phyloP scores from a whole-genome alignment of 1,140 invertebrate genomes.

The Eciton burchellii region DNA sequence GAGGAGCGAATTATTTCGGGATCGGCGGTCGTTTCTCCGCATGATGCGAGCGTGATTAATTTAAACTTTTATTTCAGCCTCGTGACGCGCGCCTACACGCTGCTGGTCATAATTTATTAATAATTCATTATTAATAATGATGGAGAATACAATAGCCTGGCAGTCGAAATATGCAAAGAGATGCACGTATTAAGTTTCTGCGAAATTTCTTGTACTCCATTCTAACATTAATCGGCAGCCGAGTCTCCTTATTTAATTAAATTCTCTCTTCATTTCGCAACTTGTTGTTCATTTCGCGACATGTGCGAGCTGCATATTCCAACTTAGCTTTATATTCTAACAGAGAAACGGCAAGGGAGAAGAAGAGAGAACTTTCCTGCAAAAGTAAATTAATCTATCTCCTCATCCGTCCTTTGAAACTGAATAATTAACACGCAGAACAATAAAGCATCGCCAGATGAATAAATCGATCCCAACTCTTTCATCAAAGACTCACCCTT shows the following conservation, averaged over 20 bases:
- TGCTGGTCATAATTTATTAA: not conserved
- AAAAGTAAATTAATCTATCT: not conserved
- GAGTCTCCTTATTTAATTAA: too few species aligned
- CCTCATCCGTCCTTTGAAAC: not conserved
- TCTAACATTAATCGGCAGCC: too few species aligned
- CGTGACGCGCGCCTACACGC: not conserved
- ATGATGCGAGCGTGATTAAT: not conserved
- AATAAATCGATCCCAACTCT: not conserved
- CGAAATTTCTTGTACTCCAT: too few species aligned
- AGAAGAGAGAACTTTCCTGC: not conserved
- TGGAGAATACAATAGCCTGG: not conserved
- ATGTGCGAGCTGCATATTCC: not conserved
- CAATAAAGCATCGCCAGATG: not conserved
- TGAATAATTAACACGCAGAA: not conserved
- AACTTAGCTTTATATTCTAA: too few species aligned
- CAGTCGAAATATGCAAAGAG: too few species aligned
- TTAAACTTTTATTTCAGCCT: not conserved
- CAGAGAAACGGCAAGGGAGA: too few species aligned
- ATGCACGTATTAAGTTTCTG: too few species aligned
- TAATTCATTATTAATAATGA: conserved; percentile 10
- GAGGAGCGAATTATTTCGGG: not conserved
- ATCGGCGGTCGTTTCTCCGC: not conserved
- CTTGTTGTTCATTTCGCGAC: not conserved
- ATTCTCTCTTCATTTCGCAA: not conserved
- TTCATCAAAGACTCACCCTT: not conserved